Conservation (phyloP, 2,797 vertebrate species). For the Calcarius lapponicus region DNA sequence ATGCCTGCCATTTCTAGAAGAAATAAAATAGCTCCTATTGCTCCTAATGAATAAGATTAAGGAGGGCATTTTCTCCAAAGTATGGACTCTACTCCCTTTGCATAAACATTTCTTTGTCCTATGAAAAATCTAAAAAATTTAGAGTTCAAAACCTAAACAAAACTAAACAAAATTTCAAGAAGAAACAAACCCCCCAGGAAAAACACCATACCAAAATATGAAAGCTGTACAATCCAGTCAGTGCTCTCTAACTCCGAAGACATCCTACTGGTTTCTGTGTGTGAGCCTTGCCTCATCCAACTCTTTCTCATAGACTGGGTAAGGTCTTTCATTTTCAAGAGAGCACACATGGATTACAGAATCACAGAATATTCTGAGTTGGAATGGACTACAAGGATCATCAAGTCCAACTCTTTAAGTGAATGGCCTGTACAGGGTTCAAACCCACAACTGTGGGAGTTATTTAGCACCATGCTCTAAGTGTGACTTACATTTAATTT, state of each 20-base stretch:
- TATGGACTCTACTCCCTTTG: not conserved
- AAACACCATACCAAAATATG: not conserved
- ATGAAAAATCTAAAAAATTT: not conserved
- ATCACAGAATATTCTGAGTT: not conserved
- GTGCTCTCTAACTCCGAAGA: not conserved
- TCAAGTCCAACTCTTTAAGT: not conserved
- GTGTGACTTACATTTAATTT: not conserved
- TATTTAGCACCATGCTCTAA: not conserved
- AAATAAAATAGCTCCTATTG: not conserved
- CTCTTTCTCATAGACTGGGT: not conserved
- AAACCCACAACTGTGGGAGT: not conserved
- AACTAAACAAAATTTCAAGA: not conserved
- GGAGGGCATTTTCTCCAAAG: too few relatives aligned
- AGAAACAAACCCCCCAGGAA: rapidly evolving
- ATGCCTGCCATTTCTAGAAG: not conserved
- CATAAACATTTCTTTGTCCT: not conserved
- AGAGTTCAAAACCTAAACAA: not conserved
- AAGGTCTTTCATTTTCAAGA: not conserved
- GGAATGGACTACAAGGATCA: not conserved
- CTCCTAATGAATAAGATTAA: too few relatives aligned
- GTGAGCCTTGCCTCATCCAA: not conserved
- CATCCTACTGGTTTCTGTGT: not conserved
- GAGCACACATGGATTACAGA: not conserved
- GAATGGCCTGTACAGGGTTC: not conserved
- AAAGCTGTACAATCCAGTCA: not conserved